Evolutionary conservation across 1,140 invertebrate genomes (phyloP), one percentile per base, ranked within the genome.

Genomic region (Cherax quadricarinatus): DNA sequence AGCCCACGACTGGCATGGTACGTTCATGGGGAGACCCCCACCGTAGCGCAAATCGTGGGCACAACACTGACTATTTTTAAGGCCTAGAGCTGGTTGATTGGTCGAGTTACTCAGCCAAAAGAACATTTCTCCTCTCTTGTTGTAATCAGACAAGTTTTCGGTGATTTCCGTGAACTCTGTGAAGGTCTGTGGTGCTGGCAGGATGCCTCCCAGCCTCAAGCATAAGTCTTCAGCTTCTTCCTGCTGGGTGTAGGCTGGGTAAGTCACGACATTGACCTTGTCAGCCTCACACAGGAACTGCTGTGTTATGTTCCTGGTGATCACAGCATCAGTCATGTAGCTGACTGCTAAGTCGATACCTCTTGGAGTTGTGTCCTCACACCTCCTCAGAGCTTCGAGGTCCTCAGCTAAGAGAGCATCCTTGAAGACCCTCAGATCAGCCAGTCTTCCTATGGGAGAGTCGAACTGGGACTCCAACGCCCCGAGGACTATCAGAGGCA

Each of bases 101-200:
- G 88, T 90, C 14, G 62, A 75, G 81, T 84, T 90, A 41, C 88
- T 90, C 1, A 90, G 82, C 88, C 88, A 90, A 16, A 90, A 84
- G 48, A 84, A 90, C 88, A 90, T 90, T 21, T 83, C 88, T 0
- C 10, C 30, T 48, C 70, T 90, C 9, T n/a, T 49, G 62, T 66
- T 90, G 81, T 90, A 90, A 49, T 84, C 49, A 24, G 88, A 80
- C 0, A 90, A 12, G 21, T 60, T 78, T 5, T 90, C 88, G 16
- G 81, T 70, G 18, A 78, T 90, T 5, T 14, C 21, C 4, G n/a
- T 57, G 16, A 90, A 62, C 5, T 90, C 88, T 18, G 16, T n/a
- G 60, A 90, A 90, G n/a, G 66, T 84, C 51, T 84, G 81, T 1
- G 88, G 88, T 1, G 81, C 41, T 21, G 88, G 88, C 14, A 90